Conservation (phyloP, 2,888 invertebrate species). For the Marasmarcha lunaedactyla region DNA sequence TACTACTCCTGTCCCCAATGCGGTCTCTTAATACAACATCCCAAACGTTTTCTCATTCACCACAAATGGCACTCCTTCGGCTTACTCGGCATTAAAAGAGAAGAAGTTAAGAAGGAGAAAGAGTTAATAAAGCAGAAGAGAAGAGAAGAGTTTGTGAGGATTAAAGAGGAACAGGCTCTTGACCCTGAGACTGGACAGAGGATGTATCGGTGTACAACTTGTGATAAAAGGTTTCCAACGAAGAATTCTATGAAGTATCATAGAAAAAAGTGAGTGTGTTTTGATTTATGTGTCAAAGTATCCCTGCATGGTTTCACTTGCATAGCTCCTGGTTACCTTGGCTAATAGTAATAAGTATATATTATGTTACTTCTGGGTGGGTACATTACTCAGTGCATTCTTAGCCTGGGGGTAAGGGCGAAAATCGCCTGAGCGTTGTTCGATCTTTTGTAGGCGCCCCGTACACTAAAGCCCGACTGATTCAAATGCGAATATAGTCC, state of each 20-base stretch:
- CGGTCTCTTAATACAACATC: slow-evolving; percentile 33
- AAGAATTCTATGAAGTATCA: slow-evolving; percentile 42
- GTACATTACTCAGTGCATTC: too few relatives aligned
- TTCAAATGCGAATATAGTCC: too few relatives aligned
- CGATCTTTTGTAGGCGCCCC: too few relatives aligned
- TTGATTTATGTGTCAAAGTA: neutral
- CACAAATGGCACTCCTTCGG: slow-evolving; percentile 57
- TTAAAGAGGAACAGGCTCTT: slow-evolving; percentile 14
- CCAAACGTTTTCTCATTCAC: slow-evolving; percentile 53
- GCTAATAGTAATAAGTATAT: too few relatives aligned
- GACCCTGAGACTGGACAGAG: too few relatives aligned
- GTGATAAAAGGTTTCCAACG: slow-evolving; percentile 38
- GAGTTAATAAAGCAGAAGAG: slow-evolving; percentile 23
- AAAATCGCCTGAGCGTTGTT: too few relatives aligned
- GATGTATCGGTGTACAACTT: slow-evolving; percentile 38
- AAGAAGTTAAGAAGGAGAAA: slow-evolving; percentile 28
- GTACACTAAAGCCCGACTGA: too few relatives aligned
- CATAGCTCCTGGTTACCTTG: too few relatives aligned
- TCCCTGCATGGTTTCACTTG: too few relatives aligned
- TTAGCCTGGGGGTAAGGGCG: too few relatives aligned
- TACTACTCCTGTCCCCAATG: slow-evolving; percentile 46
- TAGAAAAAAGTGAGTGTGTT: neutral
- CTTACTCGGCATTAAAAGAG: slow-evolving; percentile 30
- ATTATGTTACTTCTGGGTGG: too few relatives aligned
- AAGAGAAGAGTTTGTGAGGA: slow-evolving; percentile 12